Conservation (phyloP, 2,113 vertebrate genomes). For the Empidonax traillii region DNA sequence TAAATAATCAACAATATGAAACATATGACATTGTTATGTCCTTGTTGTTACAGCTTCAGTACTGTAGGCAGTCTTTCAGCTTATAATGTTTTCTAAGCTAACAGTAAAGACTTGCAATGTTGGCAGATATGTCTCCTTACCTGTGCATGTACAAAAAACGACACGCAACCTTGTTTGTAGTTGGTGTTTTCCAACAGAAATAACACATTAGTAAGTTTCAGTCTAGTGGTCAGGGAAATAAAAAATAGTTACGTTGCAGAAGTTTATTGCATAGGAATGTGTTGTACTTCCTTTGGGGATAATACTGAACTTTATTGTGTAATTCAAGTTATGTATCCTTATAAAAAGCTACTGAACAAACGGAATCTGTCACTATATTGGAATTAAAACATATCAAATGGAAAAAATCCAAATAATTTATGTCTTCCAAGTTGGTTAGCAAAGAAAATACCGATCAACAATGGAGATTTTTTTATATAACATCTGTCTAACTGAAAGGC, state of each 20-base stretch:
- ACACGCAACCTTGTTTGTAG: not conserved
- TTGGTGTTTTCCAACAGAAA: not conserved
- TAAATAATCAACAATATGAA: not conserved
- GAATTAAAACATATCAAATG: not conserved
- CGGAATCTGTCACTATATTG: not conserved
- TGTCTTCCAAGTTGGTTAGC: not conserved
- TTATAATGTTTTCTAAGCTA: not conserved
- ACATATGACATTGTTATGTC: not conserved
- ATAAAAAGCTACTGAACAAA: not conserved
- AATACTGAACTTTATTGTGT: not conserved
- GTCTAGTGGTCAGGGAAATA: not conserved
- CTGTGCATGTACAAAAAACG: accelerated
- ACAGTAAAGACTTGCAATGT: not conserved
- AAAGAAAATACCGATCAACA: not conserved
- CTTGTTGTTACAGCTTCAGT: not conserved
- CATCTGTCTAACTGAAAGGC: not conserved
- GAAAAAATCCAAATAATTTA: not conserved
- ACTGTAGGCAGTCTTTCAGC: not conserved
- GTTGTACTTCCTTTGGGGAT: not conserved
- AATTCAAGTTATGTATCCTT: not conserved
- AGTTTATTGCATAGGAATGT: not conserved
- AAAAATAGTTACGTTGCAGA: not conserved
- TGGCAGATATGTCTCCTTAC: not conserved
- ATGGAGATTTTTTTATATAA: not conserved
- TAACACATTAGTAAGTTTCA: not conserved